phyloP scores from a whole-genome alignment of 30 jellyfish, hydroid and myxozoan genomes.

The Nemopilema nomurai region DNA sequence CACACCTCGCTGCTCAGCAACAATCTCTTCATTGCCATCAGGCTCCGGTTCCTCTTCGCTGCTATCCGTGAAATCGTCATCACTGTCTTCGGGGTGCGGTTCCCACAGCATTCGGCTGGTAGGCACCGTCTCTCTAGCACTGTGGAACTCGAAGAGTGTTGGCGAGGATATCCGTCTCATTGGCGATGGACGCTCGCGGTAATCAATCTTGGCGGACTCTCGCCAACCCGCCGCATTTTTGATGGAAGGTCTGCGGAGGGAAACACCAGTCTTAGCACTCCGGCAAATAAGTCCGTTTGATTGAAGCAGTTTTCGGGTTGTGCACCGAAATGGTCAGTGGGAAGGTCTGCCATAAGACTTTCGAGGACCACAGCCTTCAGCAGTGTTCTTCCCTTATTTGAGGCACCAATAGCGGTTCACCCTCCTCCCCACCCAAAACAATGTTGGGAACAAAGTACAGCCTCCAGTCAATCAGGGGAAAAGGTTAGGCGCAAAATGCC shows the following conservation, averaged over 20 bases:
- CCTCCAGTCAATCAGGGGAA: too few species aligned
- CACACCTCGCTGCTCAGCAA: not conserved
- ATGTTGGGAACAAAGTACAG: too few species aligned
- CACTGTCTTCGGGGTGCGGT: constrained; percentile 7
- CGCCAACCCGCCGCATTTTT: constrained; percentile 38
- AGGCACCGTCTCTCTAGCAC: not conserved
- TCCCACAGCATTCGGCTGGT: not conserved
- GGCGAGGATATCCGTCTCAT: constrained; percentile 57
- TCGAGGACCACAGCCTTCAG: too few species aligned
- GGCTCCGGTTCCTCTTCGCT: constrained; percentile 34
- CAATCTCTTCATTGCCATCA: not conserved
- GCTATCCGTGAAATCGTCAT: constrained; percentile 19
- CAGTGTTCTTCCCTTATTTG: too few species aligned
- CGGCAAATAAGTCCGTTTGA: too few species aligned
- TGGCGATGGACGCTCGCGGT: constrained; percentile 19
- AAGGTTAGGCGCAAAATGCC: too few species aligned
- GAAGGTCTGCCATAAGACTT: too few species aligned
- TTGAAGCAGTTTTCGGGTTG: too few species aligned
- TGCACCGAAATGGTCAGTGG: too few species aligned
- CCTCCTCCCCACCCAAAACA: too few species aligned
- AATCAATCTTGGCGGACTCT: constrained; percentile 10
- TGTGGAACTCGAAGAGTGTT: constrained; percentile 40
- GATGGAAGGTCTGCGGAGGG: constrained; percentile 11
- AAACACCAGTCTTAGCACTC: too few species aligned
- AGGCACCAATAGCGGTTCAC: too few species aligned